Evolutionary conservation across 35 echinoderm and acorn worm species (phyloP).

Genomic region (Stichopus chloronotus): DNA sequence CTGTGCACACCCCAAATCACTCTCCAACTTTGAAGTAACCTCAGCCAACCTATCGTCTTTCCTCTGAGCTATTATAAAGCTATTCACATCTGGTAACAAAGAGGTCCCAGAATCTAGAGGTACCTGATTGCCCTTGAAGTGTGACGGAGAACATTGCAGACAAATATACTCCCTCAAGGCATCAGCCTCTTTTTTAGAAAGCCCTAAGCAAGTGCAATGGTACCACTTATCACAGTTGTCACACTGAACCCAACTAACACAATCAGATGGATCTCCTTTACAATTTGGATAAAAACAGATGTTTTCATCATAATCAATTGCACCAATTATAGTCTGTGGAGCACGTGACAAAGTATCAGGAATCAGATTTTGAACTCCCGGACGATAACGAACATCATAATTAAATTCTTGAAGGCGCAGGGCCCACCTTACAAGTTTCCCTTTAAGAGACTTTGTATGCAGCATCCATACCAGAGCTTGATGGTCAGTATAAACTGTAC

Average conservation of each 20-base stretch:
- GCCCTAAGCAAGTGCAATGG: constrained; percentile 23
- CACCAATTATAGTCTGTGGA: neutral
- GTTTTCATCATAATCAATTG: constrained; percentile 21
- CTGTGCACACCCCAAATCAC: too few relatives aligned
- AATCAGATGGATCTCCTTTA: constrained; percentile 26
- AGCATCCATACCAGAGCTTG: constrained; percentile 66
- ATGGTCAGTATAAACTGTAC: constrained; percentile 53
- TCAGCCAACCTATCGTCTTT: too few relatives aligned
- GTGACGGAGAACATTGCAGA: neutral
- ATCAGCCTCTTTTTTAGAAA: neutral
- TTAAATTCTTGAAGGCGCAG: constrained; percentile 55
- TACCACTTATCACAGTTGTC: constrained; percentile 60
- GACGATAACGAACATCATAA: constrained; percentile 25
- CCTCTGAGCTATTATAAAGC: too few relatives aligned
- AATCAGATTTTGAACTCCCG: constrained; percentile 43
- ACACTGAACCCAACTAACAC: constrained; percentile 55
- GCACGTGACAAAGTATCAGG: constrained; percentile 61
- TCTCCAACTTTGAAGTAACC: too few relatives aligned
- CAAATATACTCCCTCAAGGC: neutral
- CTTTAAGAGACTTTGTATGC: neutral
- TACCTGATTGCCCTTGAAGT: too few relatives aligned
- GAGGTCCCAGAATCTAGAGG: too few relatives aligned
- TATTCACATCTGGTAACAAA: too few relatives aligned
- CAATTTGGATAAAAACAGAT: constrained; percentile 23
- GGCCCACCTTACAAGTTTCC: constrained; percentile 49